Evolutionary conservation across 2,113 vertebrate species (phyloP), one percentile per base, ranked within the genome.

Genomic region (Pavo muticus): DNA sequence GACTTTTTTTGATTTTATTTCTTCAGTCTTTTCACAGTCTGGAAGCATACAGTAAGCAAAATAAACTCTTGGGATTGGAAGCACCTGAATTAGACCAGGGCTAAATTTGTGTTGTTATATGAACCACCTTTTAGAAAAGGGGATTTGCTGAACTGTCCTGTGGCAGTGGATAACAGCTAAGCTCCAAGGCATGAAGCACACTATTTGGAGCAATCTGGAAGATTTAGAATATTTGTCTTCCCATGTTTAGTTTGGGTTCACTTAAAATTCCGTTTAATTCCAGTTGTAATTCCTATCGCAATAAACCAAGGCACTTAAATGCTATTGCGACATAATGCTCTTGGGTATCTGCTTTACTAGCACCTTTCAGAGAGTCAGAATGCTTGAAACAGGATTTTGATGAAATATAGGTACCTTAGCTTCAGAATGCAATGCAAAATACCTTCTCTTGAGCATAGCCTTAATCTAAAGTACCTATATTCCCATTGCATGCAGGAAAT

Each of bases 221-320:
- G 68, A 91, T 57, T 85, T 30, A 74, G 72, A 77, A 14, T 93
- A 71, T 93, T 96, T 96, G 40, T 80, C 64, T 92, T 89, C 68
- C 39, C 37, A 47, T 67, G 35, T 92, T 95, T 93, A 93, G 42
- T 75, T 80, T 85, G 82, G 10, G 9, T 72, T 91, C 5, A 65
- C 91, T 92, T 84, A 88, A 91, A 94, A 90, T 85, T 86, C 70
- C 17, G 27, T 48, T 48, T 80, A 83, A 81, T 91, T 68, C 14
- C 35, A 71, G 85, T 82, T 93, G 54, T 91, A 75, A 84, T 88
- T 87, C 84, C 75, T 86, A 37, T 42, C 45, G 20, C 32, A 77
- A 85, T 89, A 95, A 89, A 87, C 40, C 56, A 71, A 76, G 48
- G 63, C 10, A n/a, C 18, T 57, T 72, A 30, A 16, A 48, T 80